A percentile compares a stretch with the other conserved stretches of the same genome.
Evolutionary conservation across 2,113 vertebrate genomes (phyloP).

Genomic region (Chiloscyllium plagiosum): DNA sequence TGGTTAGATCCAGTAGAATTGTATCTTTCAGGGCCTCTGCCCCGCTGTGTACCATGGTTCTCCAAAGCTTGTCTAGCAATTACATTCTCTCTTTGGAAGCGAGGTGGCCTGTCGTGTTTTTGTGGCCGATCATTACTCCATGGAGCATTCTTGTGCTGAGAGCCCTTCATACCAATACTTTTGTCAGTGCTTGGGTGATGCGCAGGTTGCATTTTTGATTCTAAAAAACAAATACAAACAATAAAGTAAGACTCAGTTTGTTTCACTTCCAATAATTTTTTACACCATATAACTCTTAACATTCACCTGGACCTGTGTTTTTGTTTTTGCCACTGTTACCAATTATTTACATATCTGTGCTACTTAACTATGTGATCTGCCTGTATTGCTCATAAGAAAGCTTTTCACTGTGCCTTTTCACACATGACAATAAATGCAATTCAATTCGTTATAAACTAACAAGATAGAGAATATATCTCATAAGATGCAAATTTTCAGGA

Average conservation of each 20-base stretch:
- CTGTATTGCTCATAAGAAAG: too few relatives aligned
- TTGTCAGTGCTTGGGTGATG: slow-evolving; percentile 63
- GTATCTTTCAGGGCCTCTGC: slow-evolving; percentile 64
- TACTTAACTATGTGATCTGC: too few relatives aligned
- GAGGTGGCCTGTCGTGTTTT: slow-evolving; percentile 84
- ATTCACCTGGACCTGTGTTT: too few relatives aligned
- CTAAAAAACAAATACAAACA: slow-evolving; percentile 58
- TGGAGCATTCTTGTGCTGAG: slow-evolving; percentile 61
- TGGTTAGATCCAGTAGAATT: slow-evolving; percentile 57
- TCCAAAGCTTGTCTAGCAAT: slow-evolving; percentile 70
- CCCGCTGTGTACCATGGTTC: slow-evolving; percentile 56
- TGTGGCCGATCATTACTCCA: slow-evolving; percentile 70
- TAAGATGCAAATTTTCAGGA: neutral
- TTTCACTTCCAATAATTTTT: neutral
- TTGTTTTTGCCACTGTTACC: too few relatives aligned
- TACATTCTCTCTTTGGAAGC: slow-evolving; percentile 81
- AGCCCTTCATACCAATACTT: slow-evolving; percentile 66
- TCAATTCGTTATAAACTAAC: neutral
- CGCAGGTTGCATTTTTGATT: slow-evolving; percentile 68
- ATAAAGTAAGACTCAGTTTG: neutral
- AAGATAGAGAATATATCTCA: neutral
- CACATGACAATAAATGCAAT: too few relatives aligned
- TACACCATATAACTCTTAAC: too few relatives aligned
- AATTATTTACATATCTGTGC: too few relatives aligned
- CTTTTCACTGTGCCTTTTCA: too few relatives aligned